These are phyloP conservation scores for Calephelis virginiensis DNA, from an alignment of 1,140 invertebrate species.

Conservation along the genomic window DNA sequence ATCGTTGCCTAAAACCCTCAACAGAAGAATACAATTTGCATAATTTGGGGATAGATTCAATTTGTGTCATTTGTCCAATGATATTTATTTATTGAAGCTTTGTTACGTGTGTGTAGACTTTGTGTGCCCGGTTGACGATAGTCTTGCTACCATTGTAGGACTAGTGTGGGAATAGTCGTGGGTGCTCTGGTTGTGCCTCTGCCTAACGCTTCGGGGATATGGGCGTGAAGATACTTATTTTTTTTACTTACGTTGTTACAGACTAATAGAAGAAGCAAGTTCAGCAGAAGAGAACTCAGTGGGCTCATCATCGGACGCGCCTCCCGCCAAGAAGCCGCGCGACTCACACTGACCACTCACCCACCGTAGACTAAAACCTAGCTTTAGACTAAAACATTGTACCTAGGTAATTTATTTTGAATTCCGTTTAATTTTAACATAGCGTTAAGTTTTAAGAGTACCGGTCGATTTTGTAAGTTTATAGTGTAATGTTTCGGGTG, in stretches of 20 bases:
- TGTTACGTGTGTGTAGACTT: too few species aligned
- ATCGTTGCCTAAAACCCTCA: too few species aligned
- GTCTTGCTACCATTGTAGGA: too few species aligned
- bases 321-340: slow-evolving; percentile 66
- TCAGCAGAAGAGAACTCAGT: slow-evolving; percentile 75
- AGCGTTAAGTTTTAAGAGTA: slow-evolving; percentile 75
- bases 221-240: too few species aligned
- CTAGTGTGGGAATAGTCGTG: too few species aligned
- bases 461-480: slow-evolving; percentile 79
- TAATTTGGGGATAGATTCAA: too few species aligned
- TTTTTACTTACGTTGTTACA: slow-evolving; percentile 24
- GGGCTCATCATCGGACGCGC: slow-evolving; percentile 60
- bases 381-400: slow-evolving; percentile 78
- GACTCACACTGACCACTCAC: slow-evolving; percentile 73
- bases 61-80: too few species aligned
- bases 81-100: too few species aligned
- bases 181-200: too few species aligned
- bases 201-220: too few species aligned
- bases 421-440: slow-evolving; percentile 80
- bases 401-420: slow-evolving; percentile 81
- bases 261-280: slow-evolving; percentile 74
- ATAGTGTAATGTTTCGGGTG: slow-evolving; percentile 71
- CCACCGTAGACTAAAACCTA: slow-evolving; percentile 69
- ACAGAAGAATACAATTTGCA: too few species aligned
- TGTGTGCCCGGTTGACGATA: too few species aligned